Conservation (phyloP, 2,888 invertebrate species). For the Neria commutata region DNA sequence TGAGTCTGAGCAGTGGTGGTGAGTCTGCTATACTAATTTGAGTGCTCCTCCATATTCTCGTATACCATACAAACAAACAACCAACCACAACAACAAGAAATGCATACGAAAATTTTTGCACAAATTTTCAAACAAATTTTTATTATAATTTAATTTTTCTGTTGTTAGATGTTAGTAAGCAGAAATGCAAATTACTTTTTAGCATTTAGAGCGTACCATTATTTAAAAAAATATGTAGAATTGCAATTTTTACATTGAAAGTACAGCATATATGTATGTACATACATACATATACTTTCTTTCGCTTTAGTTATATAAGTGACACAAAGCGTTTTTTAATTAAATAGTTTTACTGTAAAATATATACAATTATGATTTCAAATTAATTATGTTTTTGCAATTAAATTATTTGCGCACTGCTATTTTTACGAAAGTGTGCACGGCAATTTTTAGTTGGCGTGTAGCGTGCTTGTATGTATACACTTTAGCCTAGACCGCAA, state of each 20-base stretch:
- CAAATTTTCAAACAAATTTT: constrained; percentile 17
- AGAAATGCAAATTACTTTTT: too few relatives aligned
- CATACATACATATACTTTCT: neutral
- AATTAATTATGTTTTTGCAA: neutral
- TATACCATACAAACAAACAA: neutral
- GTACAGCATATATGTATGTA: neutral
- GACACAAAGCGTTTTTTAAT: neutral
- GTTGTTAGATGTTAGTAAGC: too few relatives aligned
- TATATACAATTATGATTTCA: too few relatives aligned
- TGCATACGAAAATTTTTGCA: constrained; percentile 17
- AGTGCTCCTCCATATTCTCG: too few relatives aligned
- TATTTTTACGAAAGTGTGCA: neutral
- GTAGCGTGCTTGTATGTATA: neutral
- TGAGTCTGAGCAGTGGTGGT: constrained; percentile 61
- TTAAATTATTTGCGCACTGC: too few relatives aligned
- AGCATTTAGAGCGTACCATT: constrained; percentile 7
- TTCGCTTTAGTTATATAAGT: constrained; percentile 2
- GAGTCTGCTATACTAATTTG: constrained; percentile 59
- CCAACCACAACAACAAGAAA: constrained; percentile 14
- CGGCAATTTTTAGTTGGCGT: too few relatives aligned
- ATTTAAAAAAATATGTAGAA: constrained; percentile 30
- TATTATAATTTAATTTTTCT: neutral
- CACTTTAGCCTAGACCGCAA: neutral
- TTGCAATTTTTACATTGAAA: constrained; percentile 32
- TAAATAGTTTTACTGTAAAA: neutral